Conservation (phyloP, 2,797 vertebrate species). For the Melopsittacus undulatus region DNA sequence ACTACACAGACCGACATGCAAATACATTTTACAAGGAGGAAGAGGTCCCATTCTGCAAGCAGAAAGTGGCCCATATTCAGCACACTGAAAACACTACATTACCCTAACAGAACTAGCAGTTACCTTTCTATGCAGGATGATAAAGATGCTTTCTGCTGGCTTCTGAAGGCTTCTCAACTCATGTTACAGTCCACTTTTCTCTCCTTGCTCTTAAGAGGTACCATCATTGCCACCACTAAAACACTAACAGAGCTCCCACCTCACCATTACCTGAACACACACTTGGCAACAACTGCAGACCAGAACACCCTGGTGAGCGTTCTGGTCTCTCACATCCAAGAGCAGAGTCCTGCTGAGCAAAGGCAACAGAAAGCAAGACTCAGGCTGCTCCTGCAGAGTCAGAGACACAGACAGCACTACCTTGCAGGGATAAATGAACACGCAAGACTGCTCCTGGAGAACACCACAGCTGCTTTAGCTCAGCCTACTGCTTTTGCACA, state of each 20-base stretch:
- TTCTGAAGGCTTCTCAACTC: background rate
- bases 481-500: background rate
- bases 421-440: background rate
- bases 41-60: background rate
- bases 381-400: background rate
- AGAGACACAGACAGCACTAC: background rate
- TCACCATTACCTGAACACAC: background rate
- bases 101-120: background rate
- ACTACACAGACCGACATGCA: background rate
- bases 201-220: background rate
- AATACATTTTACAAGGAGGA: background rate
- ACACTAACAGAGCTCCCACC: background rate
- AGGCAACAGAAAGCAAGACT: background rate
- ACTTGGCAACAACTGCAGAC: background rate
- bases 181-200: background rate
- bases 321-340: fast-evolving
- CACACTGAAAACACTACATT: background rate
- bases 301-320: fast-evolving
- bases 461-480: background rate
- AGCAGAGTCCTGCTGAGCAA: background rate
- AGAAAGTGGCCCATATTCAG: background rate
- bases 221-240: background rate
- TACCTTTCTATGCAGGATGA: background rate
- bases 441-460: background rate
- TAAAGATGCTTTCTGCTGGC: background rate